Conservation (phyloP, 2,797 vertebrate genomes). For the Sebastes oblongus region DNA sequence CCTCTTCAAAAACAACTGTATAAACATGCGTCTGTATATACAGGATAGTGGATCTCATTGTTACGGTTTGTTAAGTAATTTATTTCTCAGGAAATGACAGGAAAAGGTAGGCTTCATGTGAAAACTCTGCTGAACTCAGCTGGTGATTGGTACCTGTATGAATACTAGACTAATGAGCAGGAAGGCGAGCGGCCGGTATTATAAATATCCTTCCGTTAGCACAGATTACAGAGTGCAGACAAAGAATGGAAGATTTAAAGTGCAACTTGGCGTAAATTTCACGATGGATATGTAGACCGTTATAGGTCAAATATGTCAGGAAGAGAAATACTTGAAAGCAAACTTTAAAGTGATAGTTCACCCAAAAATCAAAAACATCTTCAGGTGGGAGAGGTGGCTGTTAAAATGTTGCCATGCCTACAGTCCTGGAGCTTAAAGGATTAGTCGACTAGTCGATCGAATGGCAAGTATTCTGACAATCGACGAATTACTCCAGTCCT, state of each 20-base stretch:
- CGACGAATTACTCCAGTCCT: neutral
- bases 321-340: neutral
- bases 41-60: neutral
- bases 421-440: neutral
- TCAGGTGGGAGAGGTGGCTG: neutral
- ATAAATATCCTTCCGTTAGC: neutral
- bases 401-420: neutral
- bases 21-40: constrained; percentile 29
- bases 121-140: constrained; percentile 7
- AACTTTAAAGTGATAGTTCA: neutral
- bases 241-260: constrained; percentile 44
- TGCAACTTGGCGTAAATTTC: constrained; percentile 30
- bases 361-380: neutral
- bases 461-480: neutral
- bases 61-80: neutral
- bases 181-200: neutral
- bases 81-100: neutral
- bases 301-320: constrained; percentile 12
- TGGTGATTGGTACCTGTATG: neutral
- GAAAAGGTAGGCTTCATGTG: neutral
- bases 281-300: constrained; percentile 2
- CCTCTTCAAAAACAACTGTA: constrained; percentile 2
- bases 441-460: neutral
- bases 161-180: neutral
- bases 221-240: neutral